Evolutionary conservation across 2,797 vertebrate genomes (phyloP).

Genomic region (Antrozous pallidus): DNA sequence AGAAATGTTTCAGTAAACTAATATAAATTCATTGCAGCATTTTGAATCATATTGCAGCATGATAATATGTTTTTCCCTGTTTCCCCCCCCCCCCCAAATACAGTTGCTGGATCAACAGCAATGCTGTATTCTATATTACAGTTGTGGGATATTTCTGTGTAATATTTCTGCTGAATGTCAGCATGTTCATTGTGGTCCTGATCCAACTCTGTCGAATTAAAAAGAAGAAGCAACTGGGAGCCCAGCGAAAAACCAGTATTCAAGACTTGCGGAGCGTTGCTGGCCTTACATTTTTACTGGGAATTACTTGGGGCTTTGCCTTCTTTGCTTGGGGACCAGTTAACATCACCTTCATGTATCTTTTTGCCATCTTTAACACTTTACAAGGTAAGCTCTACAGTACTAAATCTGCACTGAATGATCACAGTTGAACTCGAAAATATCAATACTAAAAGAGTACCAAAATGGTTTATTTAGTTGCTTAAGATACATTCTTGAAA

Average conservation of each 20-base stretch:
- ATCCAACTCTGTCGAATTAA: constrained; percentile 94
- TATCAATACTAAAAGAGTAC: not conserved
- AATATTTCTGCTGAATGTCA: constrained; percentile 89
- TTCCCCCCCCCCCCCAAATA: constrained; percentile 42
- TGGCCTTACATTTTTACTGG: constrained; percentile 91
- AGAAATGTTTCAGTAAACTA: constrained; percentile 32
- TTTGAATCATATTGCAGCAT: not conserved
- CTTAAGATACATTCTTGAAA: not conserved
- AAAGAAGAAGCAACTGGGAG: constrained; percentile 93
- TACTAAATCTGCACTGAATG: not conserved
- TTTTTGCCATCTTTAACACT: constrained; percentile 95
- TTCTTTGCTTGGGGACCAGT: constrained; percentile 94
- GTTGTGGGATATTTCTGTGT: constrained; percentile 94
- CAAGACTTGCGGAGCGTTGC: constrained; percentile 91
- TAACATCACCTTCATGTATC: constrained; percentile 90
- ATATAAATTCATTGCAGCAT: not conserved
- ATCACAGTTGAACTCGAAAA: not conserved
- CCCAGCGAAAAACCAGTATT: constrained; percentile 87
- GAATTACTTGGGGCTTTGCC: constrained; percentile 96
- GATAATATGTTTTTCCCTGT: not conserved
- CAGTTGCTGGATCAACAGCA: constrained; percentile 94
- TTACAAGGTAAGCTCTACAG: constrained; percentile 88
- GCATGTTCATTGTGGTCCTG: constrained; percentile 95
- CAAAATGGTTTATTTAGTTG: constrained; percentile 32
- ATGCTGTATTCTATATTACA: constrained; percentile 89